Base-by-base conservation (phyloP, 2,797 vertebrate genomes). In the Peromyscus nudipes region DNA sequence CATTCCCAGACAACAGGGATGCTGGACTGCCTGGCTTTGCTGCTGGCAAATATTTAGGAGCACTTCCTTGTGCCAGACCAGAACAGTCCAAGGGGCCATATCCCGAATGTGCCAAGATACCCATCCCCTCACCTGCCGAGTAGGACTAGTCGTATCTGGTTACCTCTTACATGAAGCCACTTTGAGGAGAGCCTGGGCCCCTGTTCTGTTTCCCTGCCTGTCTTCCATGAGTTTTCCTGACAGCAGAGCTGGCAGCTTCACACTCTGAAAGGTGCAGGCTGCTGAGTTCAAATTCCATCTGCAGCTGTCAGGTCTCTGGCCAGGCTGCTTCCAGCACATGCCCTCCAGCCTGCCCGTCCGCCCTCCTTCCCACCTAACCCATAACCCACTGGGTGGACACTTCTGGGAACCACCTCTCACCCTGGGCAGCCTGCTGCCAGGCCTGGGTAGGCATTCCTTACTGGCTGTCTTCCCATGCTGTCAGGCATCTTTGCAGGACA, bases 1-100 rank as follows among this genome's bases (percentile, higher is more conserved):
- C 37, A 55, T 60, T 16, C 34, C 8, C 88, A 73, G 89, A 23
- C 21, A 40, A 23, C 6, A 1, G 25, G 0, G 19, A 57, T 12
- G 2, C 29, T 0, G 0, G 0, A 1, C 76, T 11, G 52, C 31
- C 29, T 2, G 12, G 27, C 23, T 34, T 13, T 25, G 23, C 37
- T 64, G 1, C 46, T 23, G 65, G 77, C 16, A n/a, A 0, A 29
- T 19, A 3, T 31, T 17, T 17, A 8, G 13, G 73, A 19, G 46
- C n/a, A 1, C 27, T 27, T 37, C 1, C 57, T 37, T 1, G 0
- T 55, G 71, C 81, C 62, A 0, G 79, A 37, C 23, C 1, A 0
- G 1, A 13, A 0, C 0, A 16, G 27, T 62, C 31, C 6, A 4
- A 16, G 57, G 34, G 21, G 43, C 65, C n/a, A 2, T 21, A 19